Evolutionary conservation across 1,140 invertebrate genomes (phyloP).

Genomic region (Listronotus bonariensis): DNA sequence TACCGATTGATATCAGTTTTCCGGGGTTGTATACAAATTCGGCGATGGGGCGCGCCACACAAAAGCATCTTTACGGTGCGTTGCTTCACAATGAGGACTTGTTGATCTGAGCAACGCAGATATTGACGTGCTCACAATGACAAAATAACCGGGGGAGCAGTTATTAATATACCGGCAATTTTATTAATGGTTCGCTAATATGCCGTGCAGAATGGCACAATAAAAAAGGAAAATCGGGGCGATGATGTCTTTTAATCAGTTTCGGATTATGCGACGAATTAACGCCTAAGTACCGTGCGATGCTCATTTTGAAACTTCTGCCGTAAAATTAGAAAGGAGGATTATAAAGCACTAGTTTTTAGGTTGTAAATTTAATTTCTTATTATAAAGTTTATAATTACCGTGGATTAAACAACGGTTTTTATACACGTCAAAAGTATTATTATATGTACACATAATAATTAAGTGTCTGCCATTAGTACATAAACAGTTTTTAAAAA

Average conservation of each 20-base stretch:
- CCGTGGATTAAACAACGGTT: too few species aligned
- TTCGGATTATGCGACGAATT: slow-evolving; percentile 39
- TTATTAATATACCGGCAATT: slow-evolving; percentile 43
- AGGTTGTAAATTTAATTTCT: too few species aligned
- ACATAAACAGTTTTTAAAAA: too few species aligned
- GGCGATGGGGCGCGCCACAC: slow-evolving; percentile 35
- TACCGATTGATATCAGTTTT: slow-evolving; percentile 44
- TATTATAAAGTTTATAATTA: too few species aligned
- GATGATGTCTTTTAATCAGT: slow-evolving; percentile 41
- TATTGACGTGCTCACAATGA: slow-evolving; percentile 25
- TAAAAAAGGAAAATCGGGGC: slow-evolving; percentile 3
- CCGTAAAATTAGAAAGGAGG: too few species aligned
- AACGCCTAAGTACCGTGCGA: slow-evolving; percentile 1
- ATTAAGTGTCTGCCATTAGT: too few species aligned
- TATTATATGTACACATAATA: too few species aligned
- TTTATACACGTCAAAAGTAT: too few species aligned
- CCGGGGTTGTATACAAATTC: slow-evolving; percentile 49
- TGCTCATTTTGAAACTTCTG: slow-evolving; percentile 21
- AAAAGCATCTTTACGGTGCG: slow-evolving; percentile 43
- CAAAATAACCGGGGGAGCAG: slow-evolving; percentile 26
- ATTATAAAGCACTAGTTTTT: too few species aligned
- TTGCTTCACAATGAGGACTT: slow-evolving; percentile 49
- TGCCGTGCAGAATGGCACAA: slow-evolving; percentile 17
- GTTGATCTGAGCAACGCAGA: slow-evolving; percentile 52
- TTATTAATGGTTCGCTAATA: slow-evolving; percentile 28